Percentiles rank a stretch among this genome's conserved stretches.
Conservation (phyloP, 92 coral and sea anemone species). For the Plumapathes pennacea region DNA sequence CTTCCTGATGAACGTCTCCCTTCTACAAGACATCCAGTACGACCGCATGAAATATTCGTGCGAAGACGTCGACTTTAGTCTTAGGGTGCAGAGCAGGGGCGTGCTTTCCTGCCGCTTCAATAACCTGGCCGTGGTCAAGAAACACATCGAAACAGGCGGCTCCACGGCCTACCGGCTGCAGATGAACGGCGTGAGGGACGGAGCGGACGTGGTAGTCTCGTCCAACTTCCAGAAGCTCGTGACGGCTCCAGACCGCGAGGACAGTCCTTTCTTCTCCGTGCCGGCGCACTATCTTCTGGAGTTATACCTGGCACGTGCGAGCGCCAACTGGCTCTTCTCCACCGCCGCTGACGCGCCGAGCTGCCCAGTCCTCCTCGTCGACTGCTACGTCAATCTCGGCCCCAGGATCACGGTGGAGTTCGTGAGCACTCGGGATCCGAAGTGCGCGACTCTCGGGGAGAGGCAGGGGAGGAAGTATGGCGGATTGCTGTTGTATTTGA, state of each 20-base stretch:
- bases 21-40: conserved; percentile 64
- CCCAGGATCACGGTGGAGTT: conserved; percentile 82
- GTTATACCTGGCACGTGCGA: conserved; percentile 76
- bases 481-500: conserved; percentile 80
- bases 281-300: conserved; percentile 96
- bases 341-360: conserved; percentile 72
- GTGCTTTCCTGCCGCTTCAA: conserved; percentile 71
- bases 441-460: conserved; percentile 5
- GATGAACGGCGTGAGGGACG: conserved; percentile 47
- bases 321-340: conserved; percentile 79
- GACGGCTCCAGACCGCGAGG: conserved; percentile 90
- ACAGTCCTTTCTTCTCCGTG: conserved; percentile 72
- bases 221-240: conserved; percentile 37
- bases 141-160: conserved; percentile 76
- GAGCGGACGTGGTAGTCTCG: conserved; percentile 11
- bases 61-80: conserved; percentile 82
- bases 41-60: conserved; percentile 66
- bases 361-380: conserved; percentile 74
- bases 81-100: conserved; percentile 57
- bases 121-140: conserved; percentile 74
- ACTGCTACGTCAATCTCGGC: conserved; percentile 89
- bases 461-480: conserved; percentile 52
- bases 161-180: conserved; percentile 54
- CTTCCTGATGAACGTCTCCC: conserved; percentile 67
- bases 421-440: conserved; percentile 47